A percentile compares a stretch with the other conserved stretches of the same genome.
Evolutionary conservation across 2,888 invertebrate genomes (phyloP).

Genomic region (Agriopis leucophaearia): DNA sequence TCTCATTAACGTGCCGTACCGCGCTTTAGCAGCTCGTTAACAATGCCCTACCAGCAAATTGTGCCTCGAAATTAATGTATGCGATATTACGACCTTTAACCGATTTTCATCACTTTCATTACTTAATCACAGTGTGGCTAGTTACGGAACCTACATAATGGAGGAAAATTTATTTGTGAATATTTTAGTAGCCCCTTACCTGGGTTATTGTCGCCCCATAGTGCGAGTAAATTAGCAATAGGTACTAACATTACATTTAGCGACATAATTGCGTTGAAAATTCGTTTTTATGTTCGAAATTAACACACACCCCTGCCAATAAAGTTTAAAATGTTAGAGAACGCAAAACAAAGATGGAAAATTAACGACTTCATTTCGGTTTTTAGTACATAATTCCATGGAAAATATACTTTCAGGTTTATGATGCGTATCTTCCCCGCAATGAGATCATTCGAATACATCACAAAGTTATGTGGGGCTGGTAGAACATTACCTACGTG

Average conservation of each 20-base stretch:
- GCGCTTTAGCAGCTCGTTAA: conserved; percentile 71
- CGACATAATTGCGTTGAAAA: conserved; percentile 5
- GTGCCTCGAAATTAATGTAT: conserved; percentile 69
- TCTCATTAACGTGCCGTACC: conserved; percentile 73
- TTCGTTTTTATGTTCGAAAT: conserved; percentile 29
- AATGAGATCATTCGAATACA: conserved; percentile 41
- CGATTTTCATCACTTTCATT: conserved; percentile 48
- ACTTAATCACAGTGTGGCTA: conserved; percentile 35
- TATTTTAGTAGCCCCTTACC: conserved; percentile 28
- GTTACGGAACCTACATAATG: conserved; percentile 22
- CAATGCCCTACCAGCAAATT: conserved; percentile 69
- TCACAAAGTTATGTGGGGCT: conserved; percentile 43
- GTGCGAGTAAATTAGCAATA: conserved; percentile 4
- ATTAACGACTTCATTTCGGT: conserved; percentile 40
- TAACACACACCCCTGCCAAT: conserved; percentile 24
- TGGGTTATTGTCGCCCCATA: conserved; percentile 5
- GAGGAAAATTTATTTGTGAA: conserved; percentile 34
- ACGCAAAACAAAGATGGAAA: conserved; percentile 38
- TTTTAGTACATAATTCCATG: conserved; percentile 39
- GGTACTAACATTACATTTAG: conserved; percentile 9
- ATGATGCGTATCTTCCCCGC: conserved; percentile 40
- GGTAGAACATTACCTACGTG: conserved; percentile 30
- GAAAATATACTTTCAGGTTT: conserved; percentile 37
- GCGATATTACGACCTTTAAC: conserved; percentile 54
- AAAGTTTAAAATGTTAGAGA: conserved; percentile 37